A percentile compares a stretch with the other conserved stretches of the same genome.
phyloP scores from a whole-genome alignment of 2,797 vertebrate genomes.

The Kryptolebias ocellatus region DNA sequence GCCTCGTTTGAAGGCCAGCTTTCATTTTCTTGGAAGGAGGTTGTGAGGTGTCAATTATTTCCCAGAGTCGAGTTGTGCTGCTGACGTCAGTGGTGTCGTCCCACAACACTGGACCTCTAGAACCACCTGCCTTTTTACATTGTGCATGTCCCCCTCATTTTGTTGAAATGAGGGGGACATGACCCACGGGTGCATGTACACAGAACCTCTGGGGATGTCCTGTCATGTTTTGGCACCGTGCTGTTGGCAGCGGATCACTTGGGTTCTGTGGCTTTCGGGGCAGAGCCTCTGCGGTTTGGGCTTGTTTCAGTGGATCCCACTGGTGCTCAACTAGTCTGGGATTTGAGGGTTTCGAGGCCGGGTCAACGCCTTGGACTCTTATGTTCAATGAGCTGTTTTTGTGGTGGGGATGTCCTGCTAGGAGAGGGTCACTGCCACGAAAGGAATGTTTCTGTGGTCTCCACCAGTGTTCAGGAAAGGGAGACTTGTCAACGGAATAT shows the following conservation, averaged over 20 bases:
- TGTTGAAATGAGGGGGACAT: neutral
- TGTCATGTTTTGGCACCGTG: neutral
- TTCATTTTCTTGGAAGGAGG: conserved; percentile 3
- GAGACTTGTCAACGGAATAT: neutral
- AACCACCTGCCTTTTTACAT: neutral
- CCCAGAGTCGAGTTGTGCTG: neutral
- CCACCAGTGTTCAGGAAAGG: neutral
- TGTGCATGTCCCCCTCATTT: neutral
- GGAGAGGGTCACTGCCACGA: neutral
- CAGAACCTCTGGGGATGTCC: neutral
- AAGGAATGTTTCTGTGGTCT: neutral
- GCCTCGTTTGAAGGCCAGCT: conserved; percentile 1
- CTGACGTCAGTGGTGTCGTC: neutral
- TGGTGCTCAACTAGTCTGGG: neutral
- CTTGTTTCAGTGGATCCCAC: neutral
- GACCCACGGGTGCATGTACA: neutral
- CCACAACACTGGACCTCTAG: neutral
- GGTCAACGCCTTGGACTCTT: neutral
- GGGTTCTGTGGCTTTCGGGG: neutral
- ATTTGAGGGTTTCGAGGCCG: neutral
- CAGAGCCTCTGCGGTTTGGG: neutral
- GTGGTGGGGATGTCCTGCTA: neutral
- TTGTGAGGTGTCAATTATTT: neutral
- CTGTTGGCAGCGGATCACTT: conserved; percentile 1
- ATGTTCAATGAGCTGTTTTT: neutral